A percentile compares a stretch with the other conserved stretches of the same genome.
Evolutionary conservation across 2,113 vertebrate species (phyloP).

Genomic region (Dasyprocta punctata): DNA sequence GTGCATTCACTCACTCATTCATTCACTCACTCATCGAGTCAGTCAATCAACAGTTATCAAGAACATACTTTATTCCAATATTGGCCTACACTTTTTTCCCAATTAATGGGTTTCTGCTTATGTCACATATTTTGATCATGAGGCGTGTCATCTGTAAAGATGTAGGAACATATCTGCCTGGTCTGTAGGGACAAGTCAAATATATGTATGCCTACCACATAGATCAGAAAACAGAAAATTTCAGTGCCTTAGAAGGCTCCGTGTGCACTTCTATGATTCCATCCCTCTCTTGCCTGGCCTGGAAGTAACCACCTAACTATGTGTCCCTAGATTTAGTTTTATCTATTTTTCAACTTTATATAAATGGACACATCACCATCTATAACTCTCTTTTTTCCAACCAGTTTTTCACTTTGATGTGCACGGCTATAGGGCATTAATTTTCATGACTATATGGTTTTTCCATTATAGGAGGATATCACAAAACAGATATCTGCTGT

Average conservation of each 20-base stretch:
- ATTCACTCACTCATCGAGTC: background rate
- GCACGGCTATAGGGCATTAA: background rate
- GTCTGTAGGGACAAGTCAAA: background rate
- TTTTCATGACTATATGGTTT: background rate
- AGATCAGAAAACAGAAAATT: background rate
- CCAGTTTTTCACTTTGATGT: background rate
- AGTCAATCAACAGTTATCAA: background rate
- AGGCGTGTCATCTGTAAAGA: background rate
- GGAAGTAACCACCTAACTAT: background rate
- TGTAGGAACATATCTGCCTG: background rate
- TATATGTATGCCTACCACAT: background rate
- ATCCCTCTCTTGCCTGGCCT: accelerated
- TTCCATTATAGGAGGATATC: background rate
- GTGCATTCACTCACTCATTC: background rate
- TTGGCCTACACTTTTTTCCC: background rate
- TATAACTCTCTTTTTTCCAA: background rate
- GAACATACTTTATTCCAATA: background rate
- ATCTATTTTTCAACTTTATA: background rate
- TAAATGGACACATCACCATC: background rate
- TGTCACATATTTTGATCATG: background rate
- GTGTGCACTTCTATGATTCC: background rate
- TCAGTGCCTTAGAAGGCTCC: accelerated
- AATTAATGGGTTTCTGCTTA: no score
- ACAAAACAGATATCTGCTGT: background rate
- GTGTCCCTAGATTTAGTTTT: background rate